Percentiles rank a stretch among this genome's conserved stretches.
These are phyloP conservation scores for Bedellia somnulentella DNA, from an alignment of 2,888 invertebrate genomes.

Conservation along the genomic window DNA sequence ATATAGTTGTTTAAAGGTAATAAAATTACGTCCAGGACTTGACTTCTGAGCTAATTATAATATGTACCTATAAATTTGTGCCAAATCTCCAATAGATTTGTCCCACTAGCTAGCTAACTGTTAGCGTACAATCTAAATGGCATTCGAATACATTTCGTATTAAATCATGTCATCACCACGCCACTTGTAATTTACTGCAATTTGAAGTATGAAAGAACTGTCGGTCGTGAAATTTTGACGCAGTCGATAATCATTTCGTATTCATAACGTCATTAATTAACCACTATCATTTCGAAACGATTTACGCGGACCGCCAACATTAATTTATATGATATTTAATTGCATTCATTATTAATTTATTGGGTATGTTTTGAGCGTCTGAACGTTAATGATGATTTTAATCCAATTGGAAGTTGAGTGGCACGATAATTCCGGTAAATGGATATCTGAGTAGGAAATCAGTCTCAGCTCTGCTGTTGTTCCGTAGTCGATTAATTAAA, in stretches of 20 bases:
- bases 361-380: conserved; percentile 15
- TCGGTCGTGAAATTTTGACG: too few relatives aligned
- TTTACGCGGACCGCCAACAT: conserved; percentile 3
- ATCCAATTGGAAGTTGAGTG: conserved; percentile 38
- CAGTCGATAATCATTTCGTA: conserved; percentile 6
- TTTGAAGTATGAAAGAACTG: too few relatives aligned
- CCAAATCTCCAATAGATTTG: too few relatives aligned
- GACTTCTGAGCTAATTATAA: too few relatives aligned
- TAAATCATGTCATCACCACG: too few relatives aligned
- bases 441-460: conserved; percentile 49
- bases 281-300: conserved; percentile 3
- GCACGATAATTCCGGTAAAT: conserved; percentile 45
- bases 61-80: too few relatives aligned
- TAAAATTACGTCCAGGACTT: too few relatives aligned
- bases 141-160: too few relatives aligned
- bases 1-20: too few relatives aligned
- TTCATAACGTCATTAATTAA: conserved; percentile 6
- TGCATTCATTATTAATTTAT: conserved; percentile 9
- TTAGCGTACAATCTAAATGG: too few relatives aligned
- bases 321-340: conserved; percentile 6
- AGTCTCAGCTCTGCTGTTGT: conserved; percentile 34
- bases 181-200: too few relatives aligned
- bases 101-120: too few relatives aligned
- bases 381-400: conserved; percentile 24
- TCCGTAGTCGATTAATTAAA: conserved; percentile 48